Evolutionary conservation across 2,888 invertebrate genomes (phyloP).

Genomic region (Caenorhabditis japonica): DNA sequence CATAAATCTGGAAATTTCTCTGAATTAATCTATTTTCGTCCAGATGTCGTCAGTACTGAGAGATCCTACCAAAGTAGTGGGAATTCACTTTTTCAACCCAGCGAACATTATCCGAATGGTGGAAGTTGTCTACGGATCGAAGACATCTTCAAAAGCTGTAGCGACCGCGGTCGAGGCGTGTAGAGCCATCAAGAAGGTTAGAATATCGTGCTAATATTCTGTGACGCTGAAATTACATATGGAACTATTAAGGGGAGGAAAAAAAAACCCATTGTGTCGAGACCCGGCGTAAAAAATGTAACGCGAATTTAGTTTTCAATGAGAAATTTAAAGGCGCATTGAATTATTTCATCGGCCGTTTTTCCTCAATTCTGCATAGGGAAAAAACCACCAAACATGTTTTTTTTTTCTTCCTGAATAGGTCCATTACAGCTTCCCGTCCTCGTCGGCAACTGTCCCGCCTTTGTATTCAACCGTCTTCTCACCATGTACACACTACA

Average conservation of each 20-base stretch:
- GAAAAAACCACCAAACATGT: no score
- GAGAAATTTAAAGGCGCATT: no score
- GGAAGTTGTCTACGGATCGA: slow-evolving; percentile 77
- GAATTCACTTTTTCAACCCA: slow-evolving; percentile 79
- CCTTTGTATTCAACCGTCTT: slow-evolving; percentile 69
- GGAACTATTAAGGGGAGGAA: no score
- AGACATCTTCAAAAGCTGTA: slow-evolving; percentile 77
- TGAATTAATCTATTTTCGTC: slow-evolving; percentile 2
- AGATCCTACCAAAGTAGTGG: slow-evolving; percentile 77
- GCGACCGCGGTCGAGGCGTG: slow-evolving; percentile 78
- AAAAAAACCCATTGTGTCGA: no score
- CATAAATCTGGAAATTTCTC: background rate
- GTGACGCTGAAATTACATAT: no score
- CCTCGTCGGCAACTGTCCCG: slow-evolving; percentile 68
- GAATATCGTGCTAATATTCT: no score
- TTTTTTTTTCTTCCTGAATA: no score
- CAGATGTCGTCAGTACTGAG: slow-evolving; percentile 77
- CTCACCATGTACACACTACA: slow-evolving; percentile 59
- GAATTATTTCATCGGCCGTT: no score
- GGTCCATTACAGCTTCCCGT: slow-evolving; percentile 60
- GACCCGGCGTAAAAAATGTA: no score
- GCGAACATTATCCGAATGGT: slow-evolving; percentile 77
- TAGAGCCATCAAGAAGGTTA: slow-evolving; percentile 77
- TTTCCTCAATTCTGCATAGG: no score
- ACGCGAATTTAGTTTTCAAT: no score